Evolutionary conservation across 2,113 vertebrate genomes (phyloP), one percentile per base, ranked within the genome.

Genomic region (Amphilophus citrinellus): DNA sequence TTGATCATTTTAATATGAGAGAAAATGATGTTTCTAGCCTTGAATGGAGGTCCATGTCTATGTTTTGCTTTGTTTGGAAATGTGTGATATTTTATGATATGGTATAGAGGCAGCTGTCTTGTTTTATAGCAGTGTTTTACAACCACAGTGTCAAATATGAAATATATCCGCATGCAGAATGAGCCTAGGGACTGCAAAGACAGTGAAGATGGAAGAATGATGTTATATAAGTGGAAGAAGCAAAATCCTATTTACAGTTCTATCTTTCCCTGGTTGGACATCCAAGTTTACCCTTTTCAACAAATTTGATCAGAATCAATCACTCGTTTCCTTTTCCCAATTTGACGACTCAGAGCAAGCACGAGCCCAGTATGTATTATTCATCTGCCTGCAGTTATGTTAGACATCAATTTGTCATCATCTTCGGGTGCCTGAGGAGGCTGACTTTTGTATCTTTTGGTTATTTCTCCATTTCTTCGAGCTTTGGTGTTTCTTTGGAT

Each of bases 251-350:
- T 81, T 82, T 81, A 3, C 32, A 27, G 62, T 57, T 35, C 44
- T 1, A 14, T 58, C 59, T 81, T 58, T 88, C 73, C 86, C 87
- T n/a, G 9, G 82, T 79, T 20, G 11, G 77, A 61, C 79, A 85
- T 88, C 63, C 18, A 37, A 53, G 15, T 76, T 71, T 79, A 80
- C 84, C 84, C 77, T 82, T 87, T 80, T 79, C 83, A 88, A 87
- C 80, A 76, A 56, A 76, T 88, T 82, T 82, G 75, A 88, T 90
- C 83, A 91, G 66, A 90, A 86, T 90, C 87, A 79, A 83, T 88
- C 77, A 89, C 85, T 81, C 6, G 15, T 50, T 7, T 27, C 17
- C 1, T 2, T 76, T 65, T 60, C 47, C 32, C 20, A 22, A 60
- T 82, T 62, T 78, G 81, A 83, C 56, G 13, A 22, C 24, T 8